Base-by-base conservation (phyloP, 2,888 invertebrate species). In the Blomia tropicalis region DNA sequence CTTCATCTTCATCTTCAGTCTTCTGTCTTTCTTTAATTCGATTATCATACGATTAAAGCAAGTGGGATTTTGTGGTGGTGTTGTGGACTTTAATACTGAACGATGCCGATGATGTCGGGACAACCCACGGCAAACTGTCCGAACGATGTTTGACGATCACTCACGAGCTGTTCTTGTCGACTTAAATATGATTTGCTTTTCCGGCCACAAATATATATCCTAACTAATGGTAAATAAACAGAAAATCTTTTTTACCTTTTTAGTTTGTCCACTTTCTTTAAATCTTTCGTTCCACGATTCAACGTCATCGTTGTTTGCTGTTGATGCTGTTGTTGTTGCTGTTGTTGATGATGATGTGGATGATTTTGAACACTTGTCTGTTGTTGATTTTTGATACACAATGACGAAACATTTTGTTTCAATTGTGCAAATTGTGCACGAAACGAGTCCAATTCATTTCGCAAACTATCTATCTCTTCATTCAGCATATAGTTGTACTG, bases 381-480 rank as follows among this genome's bases (percentile, higher is more conserved):
- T 23, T n/a, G 14, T 23, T 56, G 56, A 14, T n/a, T n/a, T 56
- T 2, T 29, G 3, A 29, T 56, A 2, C 25, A 32, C n/a, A 14
- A 23, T 23, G 25, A 14, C 2, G 29, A 5, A 2, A 62, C 1
- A 25, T 11, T 62, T 17, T 62, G 62, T 43, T 65, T 67, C 41
- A 69, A 62, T 4, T 64, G 53, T 27, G 63, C 31, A 25, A 69
- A 63, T 22, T 66, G 65, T 53, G 83, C 82, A 66, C 85, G 74
- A 62, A 88, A 75, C 22, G 85, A 82, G 0, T 84, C 80, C 61
- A 90, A 81, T 76, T 90, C 89, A 3, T 84, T 83, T 58, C 87
- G 77, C 69, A 90, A 83, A 72, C 81, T 82, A 74, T 90, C 89
- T 80, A 91, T 83, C 77, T 90, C 89, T 77, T 87, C 72, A 64